phyloP scores from a whole-genome alignment of 2,888 invertebrate species.

The Pandemis heparana region DNA sequence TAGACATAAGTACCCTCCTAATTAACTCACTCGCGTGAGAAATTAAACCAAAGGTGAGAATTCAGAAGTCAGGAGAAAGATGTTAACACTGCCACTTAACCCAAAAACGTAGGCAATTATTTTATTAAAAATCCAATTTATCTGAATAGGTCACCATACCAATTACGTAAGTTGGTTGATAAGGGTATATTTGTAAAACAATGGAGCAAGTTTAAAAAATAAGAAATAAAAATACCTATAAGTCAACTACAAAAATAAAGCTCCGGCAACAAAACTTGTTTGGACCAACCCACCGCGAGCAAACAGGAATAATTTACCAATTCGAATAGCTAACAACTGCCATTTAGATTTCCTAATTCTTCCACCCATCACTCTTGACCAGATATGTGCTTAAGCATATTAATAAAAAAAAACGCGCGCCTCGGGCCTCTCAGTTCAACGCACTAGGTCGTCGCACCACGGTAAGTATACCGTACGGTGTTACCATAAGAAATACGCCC shows the following conservation, averaged over 20 bases:
- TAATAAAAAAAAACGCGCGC: constrained; percentile 64
- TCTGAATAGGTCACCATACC: neutral
- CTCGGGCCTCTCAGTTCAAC: constrained; percentile 78
- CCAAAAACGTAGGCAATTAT: neutral
- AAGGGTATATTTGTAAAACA: neutral
- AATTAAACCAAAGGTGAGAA: constrained; percentile 14
- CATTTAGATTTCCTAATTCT: constrained; percentile 28
- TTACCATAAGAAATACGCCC: constrained; percentile 77
- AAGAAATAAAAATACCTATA: neutral
- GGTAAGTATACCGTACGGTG: constrained; percentile 73
- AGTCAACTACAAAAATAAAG: neutral
- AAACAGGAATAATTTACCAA: constrained; percentile 22
- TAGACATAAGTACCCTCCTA: constrained; percentile 17
- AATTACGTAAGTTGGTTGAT: neutral
- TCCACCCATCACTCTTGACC: constrained; percentile 35
- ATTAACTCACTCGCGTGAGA: constrained; percentile 23
- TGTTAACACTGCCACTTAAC: constrained; percentile 18
- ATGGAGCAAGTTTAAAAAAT: neutral
- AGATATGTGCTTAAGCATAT: constrained; percentile 52
- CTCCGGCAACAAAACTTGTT: constrained; percentile 11
- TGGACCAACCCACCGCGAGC: constrained; percentile 4
- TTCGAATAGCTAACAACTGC: constrained; percentile 21
- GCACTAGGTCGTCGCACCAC: constrained; percentile 79
- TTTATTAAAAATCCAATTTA: neutral
- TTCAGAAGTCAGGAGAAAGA: constrained; percentile 21